Evolutionary conservation across 2,797 vertebrate species (phyloP).

Genomic region (Cirrhinus molitorella): DNA sequence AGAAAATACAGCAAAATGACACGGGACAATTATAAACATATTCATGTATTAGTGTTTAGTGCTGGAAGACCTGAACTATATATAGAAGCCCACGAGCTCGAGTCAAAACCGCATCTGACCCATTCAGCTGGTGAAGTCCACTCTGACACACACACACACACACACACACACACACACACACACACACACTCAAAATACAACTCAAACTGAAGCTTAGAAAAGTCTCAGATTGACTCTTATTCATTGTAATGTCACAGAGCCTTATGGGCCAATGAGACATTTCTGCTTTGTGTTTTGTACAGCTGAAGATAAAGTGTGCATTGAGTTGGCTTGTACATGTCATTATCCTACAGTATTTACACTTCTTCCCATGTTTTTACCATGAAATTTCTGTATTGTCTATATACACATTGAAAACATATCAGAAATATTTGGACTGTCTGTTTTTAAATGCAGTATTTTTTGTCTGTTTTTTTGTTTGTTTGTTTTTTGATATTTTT

Average conservation of each 20-base stretch:
- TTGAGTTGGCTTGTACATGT: constrained; percentile 99
- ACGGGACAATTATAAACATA: background rate
- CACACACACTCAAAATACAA: constrained; percentile 68
- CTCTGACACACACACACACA: constrained; percentile 67
- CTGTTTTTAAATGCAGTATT: constrained; percentile 82
- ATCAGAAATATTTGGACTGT: constrained; percentile 99
- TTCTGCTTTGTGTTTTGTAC: constrained; percentile 85
- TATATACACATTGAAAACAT: constrained; percentile 99
- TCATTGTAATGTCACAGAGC: constrained; percentile 78
- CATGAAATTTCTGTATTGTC: constrained; percentile 96
- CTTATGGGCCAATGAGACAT: constrained; percentile 84
- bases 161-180: constrained; percentile 44
- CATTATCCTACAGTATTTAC: constrained; percentile 99
- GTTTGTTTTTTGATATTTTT: constrained; percentile 49
- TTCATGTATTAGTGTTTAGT: constrained; percentile 51
- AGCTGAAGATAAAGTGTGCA: constrained; percentile 99
- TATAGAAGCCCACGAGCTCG: constrained; percentile 10
- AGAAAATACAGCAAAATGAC: background rate
- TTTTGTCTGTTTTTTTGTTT: constrained; percentile 77
- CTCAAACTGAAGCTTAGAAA: constrained; percentile 91
- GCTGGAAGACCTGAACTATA: constrained; percentile 41
- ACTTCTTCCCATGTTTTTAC: constrained; percentile 88
- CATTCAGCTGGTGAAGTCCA: constrained; percentile 83
- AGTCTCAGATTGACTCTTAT: constrained; percentile 91
- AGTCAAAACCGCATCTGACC: constrained; percentile 6